Conservation (phyloP, 2,113 vertebrate genomes). For the Eurypyga helias region DNA sequence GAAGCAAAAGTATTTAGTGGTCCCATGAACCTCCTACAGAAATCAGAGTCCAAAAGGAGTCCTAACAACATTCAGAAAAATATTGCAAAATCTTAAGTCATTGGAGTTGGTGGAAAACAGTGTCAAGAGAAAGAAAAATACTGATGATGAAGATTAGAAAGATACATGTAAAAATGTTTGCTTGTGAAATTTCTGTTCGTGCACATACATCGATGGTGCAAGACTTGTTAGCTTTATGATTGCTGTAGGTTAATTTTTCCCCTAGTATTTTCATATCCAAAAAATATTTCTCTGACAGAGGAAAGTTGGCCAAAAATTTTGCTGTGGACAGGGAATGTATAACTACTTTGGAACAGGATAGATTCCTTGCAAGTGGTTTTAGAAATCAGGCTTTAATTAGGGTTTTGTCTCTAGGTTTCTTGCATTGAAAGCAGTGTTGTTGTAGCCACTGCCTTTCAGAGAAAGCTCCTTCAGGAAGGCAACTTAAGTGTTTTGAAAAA, state of each 20-base stretch:
- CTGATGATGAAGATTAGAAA: background rate
- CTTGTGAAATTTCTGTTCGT: background rate
- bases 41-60: background rate
- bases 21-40: background rate
- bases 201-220: background rate
- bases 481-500: background rate
- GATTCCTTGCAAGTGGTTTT: background rate
- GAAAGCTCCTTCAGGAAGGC: background rate
- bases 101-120: background rate
- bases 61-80: background rate
- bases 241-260: background rate
- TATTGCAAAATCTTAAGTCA: background rate
- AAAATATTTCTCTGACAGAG: background rate
- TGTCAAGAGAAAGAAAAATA: background rate
- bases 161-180: background rate
- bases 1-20: background rate
- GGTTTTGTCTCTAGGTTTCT: background rate
- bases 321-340: background rate
- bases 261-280: background rate
- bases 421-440: background rate
- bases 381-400: background rate
- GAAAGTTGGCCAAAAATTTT: background rate
- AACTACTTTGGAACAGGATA: background rate
- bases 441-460: background rate
- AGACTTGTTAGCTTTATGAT: background rate